Base-by-base conservation (phyloP, 2,888 invertebrate species). In the Apamea sordens region DNA sequence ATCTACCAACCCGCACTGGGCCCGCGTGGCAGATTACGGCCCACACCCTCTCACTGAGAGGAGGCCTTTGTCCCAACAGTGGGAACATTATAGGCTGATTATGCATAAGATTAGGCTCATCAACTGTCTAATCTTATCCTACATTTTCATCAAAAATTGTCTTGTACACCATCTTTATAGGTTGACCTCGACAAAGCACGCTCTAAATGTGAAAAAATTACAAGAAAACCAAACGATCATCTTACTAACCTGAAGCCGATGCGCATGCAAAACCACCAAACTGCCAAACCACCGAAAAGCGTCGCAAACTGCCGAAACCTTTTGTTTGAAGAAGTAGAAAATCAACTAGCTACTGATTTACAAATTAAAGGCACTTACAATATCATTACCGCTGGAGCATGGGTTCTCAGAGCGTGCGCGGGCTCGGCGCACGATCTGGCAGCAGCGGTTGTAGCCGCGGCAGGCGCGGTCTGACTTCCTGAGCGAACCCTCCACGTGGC, bases 401-500 rank as follows among this genome's bases (percentile, higher is more conserved):
- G 95, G 94, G 84, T 95, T 95, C 77, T 93, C 97, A 80, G 94
- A 96, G 86, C 94, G 94, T 78, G 94, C 97, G 87, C 94, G 95
- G 84, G 92, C 97, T 82, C 94, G 97, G 77, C 93, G 95, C 64
- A 95, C 92, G 78, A 89, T 94, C 90, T 92, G 97, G 88, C 91
- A 97, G 89, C 93, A 96, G 11, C 93, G 92, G 83, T 87, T 93
- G 83, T 89, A 85, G 0, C 94, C 93, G 0, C 94, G 92, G 68
- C 97, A 96, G 0, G 97, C 97, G 65, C 93, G 94, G 91, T 97
- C 97, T 6, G 97, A 96, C 85, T 97, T 97, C 67, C 97, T 94
- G 84, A 98, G 95, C 15, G 97, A 96, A 0, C 98, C 98, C 93
- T 98, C 97, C 74, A 98, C 95, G 90, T 97, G 97, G 68, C 98